A percentile compares a stretch with the other conserved stretches of the same genome.
These are phyloP conservation scores for Itoplectis maculator DNA, from an alignment of 2,888 invertebrate genomes.

Conservation along the genomic window DNA sequence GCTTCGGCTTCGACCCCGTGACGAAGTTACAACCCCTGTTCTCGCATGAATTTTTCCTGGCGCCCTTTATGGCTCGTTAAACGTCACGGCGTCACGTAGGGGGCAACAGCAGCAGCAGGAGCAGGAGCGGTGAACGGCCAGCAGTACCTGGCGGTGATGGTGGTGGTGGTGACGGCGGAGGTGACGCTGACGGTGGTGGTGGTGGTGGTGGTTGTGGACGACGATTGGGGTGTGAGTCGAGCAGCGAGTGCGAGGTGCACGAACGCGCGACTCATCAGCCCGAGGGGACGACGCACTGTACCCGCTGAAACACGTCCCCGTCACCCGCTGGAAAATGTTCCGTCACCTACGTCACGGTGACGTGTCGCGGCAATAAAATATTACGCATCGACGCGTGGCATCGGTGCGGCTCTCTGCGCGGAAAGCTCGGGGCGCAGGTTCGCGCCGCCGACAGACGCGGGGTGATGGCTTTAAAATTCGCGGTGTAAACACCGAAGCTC, in stretches of 20 bases:
- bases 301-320: background rate
- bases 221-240: slow-evolving; percentile 16
- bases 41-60: slow-evolving; percentile 57
- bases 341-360: slow-evolving; percentile 9
- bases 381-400: slow-evolving; percentile 51
- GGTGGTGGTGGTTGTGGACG: background rate
- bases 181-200: background rate
- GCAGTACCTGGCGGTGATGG: background rate
- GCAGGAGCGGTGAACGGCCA: background rate
- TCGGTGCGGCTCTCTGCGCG: slow-evolving; percentile 16
- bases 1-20: slow-evolving; percentile 39
- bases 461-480: slow-evolving; percentile 34
- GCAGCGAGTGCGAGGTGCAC: slow-evolving; percentile 18
- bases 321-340: slow-evolving; percentile 1
- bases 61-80: slow-evolving; percentile 67
- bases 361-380: slow-evolving; percentile 52
- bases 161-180: too few relatives aligned
- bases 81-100: slow-evolving; percentile 46
- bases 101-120: slow-evolving; percentile 19
- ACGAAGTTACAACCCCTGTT: slow-evolving; percentile 44
- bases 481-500: slow-evolving; percentile 45
- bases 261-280: slow-evolving; percentile 39
- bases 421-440: too few relatives aligned
- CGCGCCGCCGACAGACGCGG: background rate
- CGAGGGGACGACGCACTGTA: slow-evolving; percentile 29